These are phyloP conservation scores for Anser cygnoides DNA, from an alignment of 2,113 vertebrate species.

Conservation along the genomic window DNA sequence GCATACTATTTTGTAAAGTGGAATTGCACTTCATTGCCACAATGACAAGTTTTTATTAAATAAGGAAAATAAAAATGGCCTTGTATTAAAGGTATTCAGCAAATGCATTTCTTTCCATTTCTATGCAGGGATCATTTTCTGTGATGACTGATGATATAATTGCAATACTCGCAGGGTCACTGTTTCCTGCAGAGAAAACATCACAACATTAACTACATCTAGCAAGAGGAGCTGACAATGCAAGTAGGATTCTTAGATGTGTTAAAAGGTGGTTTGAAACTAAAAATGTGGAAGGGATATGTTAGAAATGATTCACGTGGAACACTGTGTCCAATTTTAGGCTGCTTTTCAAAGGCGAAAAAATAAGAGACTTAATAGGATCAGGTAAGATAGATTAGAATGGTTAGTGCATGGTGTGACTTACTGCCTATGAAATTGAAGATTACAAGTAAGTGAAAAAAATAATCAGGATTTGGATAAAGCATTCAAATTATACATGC, in stretches of 20 bases:
- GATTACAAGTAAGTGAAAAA: not conserved
- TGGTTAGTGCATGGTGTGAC: not conserved
- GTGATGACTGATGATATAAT: not conserved
- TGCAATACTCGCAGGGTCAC: not conserved
- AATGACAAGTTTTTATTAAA: not conserved
- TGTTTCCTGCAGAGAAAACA: not conserved
- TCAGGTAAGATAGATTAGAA: not conserved
- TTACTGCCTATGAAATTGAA: not conserved
- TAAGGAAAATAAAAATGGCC: not conserved
- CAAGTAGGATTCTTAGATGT: not conserved
- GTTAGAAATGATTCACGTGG: not conserved
- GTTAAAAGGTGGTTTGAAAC: not conserved
- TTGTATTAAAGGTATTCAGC: not conserved
- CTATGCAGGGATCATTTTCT: not conserved
- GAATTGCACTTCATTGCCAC: not conserved
- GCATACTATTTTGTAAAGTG: not conserved
- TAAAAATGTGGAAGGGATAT: not conserved
- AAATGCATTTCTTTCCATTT: not conserved
- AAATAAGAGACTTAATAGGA: not conserved
- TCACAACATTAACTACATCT: constrained; percentile 9
- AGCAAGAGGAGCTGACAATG: not conserved
- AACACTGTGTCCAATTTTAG: not conserved
- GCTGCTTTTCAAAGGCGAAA: not conserved
- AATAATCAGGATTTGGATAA: not conserved
- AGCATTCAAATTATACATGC: not conserved